Base-by-base conservation (phyloP, 2,797 vertebrate species). In the Dallia pectoralis region DNA sequence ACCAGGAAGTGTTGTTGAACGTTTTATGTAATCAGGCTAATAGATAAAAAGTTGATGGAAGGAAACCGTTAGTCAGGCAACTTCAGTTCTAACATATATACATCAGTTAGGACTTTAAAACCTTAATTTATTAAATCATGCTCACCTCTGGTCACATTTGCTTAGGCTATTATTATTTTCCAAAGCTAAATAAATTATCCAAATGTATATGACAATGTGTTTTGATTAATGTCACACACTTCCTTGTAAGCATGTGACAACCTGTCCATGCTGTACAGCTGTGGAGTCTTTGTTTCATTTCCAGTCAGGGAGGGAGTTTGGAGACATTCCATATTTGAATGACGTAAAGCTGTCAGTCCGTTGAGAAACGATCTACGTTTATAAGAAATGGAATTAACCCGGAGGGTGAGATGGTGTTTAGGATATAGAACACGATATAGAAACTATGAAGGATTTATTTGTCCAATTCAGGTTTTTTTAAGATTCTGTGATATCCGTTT, bases 1-100 rank as follows among this genome's bases (percentile, higher is more conserved):
- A 12, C 33, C 3, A 51, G 76, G 77, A 0, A 30, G 76, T 69
- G 77, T 89, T 33, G 62, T 18, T 29, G 62, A 63, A 32, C 1
- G 62, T 63, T 32, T 12, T 64, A 29, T 64, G 15, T 30, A 33
- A 15, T 25, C 53, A 4, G 22, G 53, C 22, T 25, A 59, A 59
- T 12, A 22, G 12, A 59, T 25, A 27, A 11, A 14, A 3, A 59
- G 53, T 59, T 59, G 53, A 59, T 59, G 22, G 22, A 59, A 25
- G 53, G 25, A 59, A 25, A 56, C 53, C 25, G 12, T 56, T n/a
- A 9, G 53, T 56, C 12, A n/a, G 53, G 53, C n/a, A 25, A n/a
- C 22, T 56, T 56, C 5, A 5, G 15, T 62, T 29, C 27, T 29
- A 62, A 62, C 59, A 12, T 29, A 27, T 30, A 30, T 32, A 32